Base-by-base conservation (phyloP, 1,140 invertebrate genomes). In the Apis cerana region DNA sequence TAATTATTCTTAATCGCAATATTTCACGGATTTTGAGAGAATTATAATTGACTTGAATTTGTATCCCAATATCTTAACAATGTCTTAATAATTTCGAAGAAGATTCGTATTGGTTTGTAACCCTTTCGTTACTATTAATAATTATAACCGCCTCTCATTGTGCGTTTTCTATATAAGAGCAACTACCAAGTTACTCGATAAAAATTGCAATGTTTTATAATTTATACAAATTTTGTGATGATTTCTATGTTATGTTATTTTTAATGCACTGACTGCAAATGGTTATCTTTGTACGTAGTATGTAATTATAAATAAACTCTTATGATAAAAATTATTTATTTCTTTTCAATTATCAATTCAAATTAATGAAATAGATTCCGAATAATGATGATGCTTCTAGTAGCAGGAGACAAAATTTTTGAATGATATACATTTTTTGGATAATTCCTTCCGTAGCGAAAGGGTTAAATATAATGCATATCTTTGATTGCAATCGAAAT, bases 281-380 rank as follows among this genome's bases (percentile, higher is more conserved):
- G 61, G 61, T 64, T 64, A 64, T 64, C 61, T 64, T 27, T 64
- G 61, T 64, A 64, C 27, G 61, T 64, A 64, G 61, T 8, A 27
- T 64, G 61, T 64, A 64, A 64, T 4, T 64, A 64, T 64, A 27
- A 64, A 64, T 64, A 64, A 64, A 64, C 17, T 27, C 9, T 64
- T 64, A 64, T 1, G 23, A 64, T 8, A 23, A 17, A 64, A 64
- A 15, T 64, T 15, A 4, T 23, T 11, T 27, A 62, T 10, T n/a
- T n/a, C 4, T n/a, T 59, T 59, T 11, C 27, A 27, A 9, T 64
- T 27, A 17, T 17, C 1, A 62, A 27, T 27, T 54, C 15, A 61
- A 61, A 23, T 61, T n/a, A 12, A 61, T 7, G n/a, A 21, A 23
- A 61, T 23, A 5, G 7, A 62, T 23, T 62, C 23, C 9, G 5